Percentiles rank a stretch among this genome's conserved stretches.
phyloP scores from a whole-genome alignment of 2,113 vertebrate species.

The Oryzias celebensis region DNA sequence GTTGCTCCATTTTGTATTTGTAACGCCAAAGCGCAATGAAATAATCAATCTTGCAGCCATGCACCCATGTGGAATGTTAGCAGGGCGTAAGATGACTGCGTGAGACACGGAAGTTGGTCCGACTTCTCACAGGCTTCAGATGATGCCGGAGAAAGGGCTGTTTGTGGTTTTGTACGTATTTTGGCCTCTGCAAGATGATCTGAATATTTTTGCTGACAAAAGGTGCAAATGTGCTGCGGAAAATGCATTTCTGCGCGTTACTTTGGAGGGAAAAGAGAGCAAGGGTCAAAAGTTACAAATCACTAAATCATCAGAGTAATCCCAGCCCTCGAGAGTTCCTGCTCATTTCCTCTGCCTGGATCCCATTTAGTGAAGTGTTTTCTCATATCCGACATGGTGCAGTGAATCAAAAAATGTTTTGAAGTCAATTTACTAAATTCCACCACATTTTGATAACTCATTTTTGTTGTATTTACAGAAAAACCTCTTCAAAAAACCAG shows the following conservation, averaged over 20 bases:
- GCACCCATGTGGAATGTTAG: conserved; percentile 43
- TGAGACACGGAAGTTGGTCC: conserved; percentile 19
- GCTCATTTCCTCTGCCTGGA: conserved; percentile 66
- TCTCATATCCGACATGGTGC: conserved; percentile 46
- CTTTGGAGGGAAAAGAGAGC: conserved; percentile 48
- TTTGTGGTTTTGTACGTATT: conserved; percentile 11
- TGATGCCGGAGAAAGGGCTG: conserved; percentile 15
- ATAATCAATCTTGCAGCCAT: conserved; percentile 53
- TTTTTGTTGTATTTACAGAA: neutral
- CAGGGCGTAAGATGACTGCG: conserved; percentile 24
- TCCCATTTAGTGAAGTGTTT: conserved; percentile 45
- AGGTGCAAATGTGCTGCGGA: conserved; percentile 3
- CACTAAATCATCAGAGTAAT: conserved; percentile 75
- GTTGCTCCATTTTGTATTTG: conserved; percentile 30
- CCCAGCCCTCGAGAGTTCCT: conserved; percentile 59
- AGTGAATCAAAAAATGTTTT: conserved; percentile 29
- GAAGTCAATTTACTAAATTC: conserved; percentile 37
- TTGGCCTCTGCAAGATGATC: conserved; percentile 5
- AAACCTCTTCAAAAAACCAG: too few species aligned
- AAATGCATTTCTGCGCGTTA: conserved; percentile 8
- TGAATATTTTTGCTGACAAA: conserved; percentile 9
- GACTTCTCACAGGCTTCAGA: conserved; percentile 13
- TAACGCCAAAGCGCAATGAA: conserved; percentile 34
- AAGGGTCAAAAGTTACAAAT: conserved; percentile 65
- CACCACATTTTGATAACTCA: neutral